Percentiles rank a stretch among this genome's conserved stretches.
phyloP scores from a whole-genome alignment of 1,140 invertebrate species.

The Temnothorax nylanderi region DNA sequence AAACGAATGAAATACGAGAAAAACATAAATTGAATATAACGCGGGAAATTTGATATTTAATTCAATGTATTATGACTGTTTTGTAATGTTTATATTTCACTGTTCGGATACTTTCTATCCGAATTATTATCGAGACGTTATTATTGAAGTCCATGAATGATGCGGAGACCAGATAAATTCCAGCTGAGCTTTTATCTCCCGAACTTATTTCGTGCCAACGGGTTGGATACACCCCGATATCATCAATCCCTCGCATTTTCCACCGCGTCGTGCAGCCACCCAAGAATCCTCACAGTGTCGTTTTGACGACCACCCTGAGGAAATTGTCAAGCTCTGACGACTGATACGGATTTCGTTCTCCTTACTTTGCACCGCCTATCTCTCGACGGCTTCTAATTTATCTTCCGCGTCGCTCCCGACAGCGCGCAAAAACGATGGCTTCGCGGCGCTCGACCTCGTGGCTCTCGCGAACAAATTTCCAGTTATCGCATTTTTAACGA shows the following conservation, averaged over 20 bases:
- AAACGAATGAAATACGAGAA: neutral
- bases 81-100: neutral
- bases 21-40: neutral
- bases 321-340: constrained; percentile 53
- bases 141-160: neutral
- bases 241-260: constrained; percentile 56
- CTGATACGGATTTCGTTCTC: constrained; percentile 57
- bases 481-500: constrained; percentile 34
- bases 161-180: constrained; percentile 7
- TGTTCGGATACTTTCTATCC: neutral
- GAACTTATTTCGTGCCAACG: constrained; percentile 49
- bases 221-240: constrained; percentile 5
- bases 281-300: constrained; percentile 20
- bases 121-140: neutral
- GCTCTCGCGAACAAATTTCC: constrained; percentile 4
- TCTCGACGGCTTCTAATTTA: constrained; percentile 66
- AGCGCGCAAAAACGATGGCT: constrained; percentile 11
- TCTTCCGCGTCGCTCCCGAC: constrained; percentile 37
- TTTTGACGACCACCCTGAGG: constrained; percentile 26
- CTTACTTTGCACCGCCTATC: constrained; percentile 1
- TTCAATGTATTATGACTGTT: neutral
- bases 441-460: neutral
- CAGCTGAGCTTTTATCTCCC: constrained; percentile 26
- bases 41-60: neutral
- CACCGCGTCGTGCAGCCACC: constrained; percentile 19